Evolutionary conservation across 64 coral and sea anemone genomes (phyloP).

Genomic region (Montipora efflorescens): DNA sequence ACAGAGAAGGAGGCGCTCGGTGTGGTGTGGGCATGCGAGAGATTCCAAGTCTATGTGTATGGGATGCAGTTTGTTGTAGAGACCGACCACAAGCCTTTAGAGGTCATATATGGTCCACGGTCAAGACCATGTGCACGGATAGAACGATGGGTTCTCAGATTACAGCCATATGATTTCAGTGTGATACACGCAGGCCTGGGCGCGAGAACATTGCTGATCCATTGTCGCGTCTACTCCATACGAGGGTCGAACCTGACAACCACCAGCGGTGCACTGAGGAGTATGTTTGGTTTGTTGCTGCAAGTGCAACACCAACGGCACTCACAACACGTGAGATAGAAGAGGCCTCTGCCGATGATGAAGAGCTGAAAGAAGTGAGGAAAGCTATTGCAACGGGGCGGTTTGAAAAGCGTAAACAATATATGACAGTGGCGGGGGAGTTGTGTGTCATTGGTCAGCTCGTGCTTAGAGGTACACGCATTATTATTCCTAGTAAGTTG

Average conservation of each 20-base stretch:
- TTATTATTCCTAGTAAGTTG: too few relatives aligned
- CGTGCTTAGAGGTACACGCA: too few relatives aligned
- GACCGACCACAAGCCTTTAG: too few relatives aligned
- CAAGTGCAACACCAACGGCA: slow-evolving; percentile 59
- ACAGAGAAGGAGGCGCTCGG: too few relatives aligned
- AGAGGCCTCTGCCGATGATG: slow-evolving; percentile 34
- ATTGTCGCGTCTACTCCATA: slow-evolving; percentile 5
- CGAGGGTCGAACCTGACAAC: background rate
- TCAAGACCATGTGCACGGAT: background rate
- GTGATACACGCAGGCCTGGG: slow-evolving; percentile 10
- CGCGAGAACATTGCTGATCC: slow-evolving; percentile 29
- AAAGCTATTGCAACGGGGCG: slow-evolving; percentile 42
- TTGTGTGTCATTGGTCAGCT: background rate
- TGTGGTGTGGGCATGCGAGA: too few relatives aligned
- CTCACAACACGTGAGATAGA: slow-evolving; percentile 59
- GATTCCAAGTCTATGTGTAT: too few relatives aligned
- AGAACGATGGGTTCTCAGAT: slow-evolving; percentile 33
- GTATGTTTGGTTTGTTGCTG: slow-evolving; percentile 41
- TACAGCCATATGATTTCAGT: slow-evolving; percentile 41
- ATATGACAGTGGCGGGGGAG: slow-evolving; percentile 37
- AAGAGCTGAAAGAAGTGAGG: slow-evolving; percentile 51
- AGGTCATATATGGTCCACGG: too few relatives aligned
- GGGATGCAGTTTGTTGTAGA: too few relatives aligned
- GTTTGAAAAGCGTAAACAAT: too few relatives aligned
- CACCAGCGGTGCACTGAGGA: slow-evolving; percentile 43